Conservation (phyloP, 2,888 invertebrate species). For the Heliconius ismenius region DNA sequence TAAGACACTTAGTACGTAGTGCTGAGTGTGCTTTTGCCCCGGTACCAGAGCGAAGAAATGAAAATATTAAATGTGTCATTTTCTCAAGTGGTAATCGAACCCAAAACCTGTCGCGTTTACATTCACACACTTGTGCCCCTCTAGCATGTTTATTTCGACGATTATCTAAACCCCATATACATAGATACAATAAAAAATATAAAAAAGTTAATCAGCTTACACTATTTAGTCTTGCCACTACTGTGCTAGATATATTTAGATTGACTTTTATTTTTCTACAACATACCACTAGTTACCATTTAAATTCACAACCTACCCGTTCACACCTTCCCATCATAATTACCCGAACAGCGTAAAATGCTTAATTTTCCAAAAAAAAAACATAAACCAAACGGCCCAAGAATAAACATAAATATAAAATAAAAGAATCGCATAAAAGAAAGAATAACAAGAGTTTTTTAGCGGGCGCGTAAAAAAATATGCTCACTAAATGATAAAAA, state of each 20-base stretch:
- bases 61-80: too few species aligned
- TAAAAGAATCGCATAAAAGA: constrained; percentile 43
- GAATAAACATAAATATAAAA: constrained; percentile 44
- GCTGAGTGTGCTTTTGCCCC: too few species aligned
- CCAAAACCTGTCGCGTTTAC: too few species aligned
- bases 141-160: too few species aligned
- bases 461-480: constrained; percentile 48
- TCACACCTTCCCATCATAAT: constrained; percentile 14
- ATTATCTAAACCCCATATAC: too few species aligned
- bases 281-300: background rate
- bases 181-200: too few species aligned
- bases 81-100: too few species aligned
- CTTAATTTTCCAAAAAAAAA: constrained; percentile 20
- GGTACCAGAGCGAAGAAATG: too few species aligned
- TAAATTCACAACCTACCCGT: background rate
- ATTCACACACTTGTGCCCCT: too few species aligned
- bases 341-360: constrained; percentile 25
- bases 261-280: background rate
- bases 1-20: too few species aligned
- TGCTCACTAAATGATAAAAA: constrained; percentile 48
- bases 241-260: background rate
- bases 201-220: too few species aligned
- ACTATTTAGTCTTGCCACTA: too few species aligned
- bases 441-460: constrained; percentile 42
- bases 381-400: constrained; percentile 32